Percentiles rank a stretch among this genome's conserved stretches.
These are phyloP conservation scores for Deroptyus accipitrinus DNA, from an alignment of 2,113 vertebrate species.

Conservation along the genomic window DNA sequence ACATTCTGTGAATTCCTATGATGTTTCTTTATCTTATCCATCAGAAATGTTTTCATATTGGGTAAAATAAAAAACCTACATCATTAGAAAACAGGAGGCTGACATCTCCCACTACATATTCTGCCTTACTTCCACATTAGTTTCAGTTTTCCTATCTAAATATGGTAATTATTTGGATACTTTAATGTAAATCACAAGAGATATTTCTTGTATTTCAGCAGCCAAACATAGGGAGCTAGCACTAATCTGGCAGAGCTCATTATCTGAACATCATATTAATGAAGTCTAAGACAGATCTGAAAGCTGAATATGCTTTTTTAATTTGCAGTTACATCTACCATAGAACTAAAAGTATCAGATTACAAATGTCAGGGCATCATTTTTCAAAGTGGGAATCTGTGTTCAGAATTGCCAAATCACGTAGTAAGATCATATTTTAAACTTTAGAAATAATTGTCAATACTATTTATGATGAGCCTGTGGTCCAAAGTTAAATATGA, in stretches of 20 bases:
- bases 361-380: background rate
- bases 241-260: conserved; percentile 28
- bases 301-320: background rate
- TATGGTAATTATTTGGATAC: conserved; percentile 13
- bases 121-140: background rate
- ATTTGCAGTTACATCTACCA: background rate
- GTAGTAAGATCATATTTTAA: background rate
- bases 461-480: background rate
- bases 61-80: background rate
- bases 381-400: background rate
- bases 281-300: background rate
- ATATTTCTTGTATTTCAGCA: conserved; percentile 8
- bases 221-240: background rate
- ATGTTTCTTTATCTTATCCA: background rate
- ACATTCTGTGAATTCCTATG: background rate
- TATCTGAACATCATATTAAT: conserved; percentile 19
- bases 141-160: background rate
- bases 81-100: background rate
- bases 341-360: conserved; percentile 3
- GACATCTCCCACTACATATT: background rate
- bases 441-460: background rate
- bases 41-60: background rate
- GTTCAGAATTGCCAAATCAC: background rate
- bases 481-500: background rate
- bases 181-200: background rate